phyloP scores from a whole-genome alignment of 2,888 invertebrate genomes.

The Orthosia cruda region DNA sequence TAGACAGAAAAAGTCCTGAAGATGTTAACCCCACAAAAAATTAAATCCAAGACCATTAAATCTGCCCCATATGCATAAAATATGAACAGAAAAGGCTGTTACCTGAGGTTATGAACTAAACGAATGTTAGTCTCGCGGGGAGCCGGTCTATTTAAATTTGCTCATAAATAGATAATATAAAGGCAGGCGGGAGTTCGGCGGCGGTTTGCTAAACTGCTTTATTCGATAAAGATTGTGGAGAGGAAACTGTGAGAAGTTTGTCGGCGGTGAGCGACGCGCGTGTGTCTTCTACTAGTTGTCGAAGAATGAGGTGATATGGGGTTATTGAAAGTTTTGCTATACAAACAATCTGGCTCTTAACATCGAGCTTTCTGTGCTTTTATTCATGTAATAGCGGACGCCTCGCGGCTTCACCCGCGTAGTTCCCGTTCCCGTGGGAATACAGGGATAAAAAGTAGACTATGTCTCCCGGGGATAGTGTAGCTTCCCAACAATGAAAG shows the following conservation, averaged over 20 bases:
- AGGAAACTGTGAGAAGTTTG: conserved; percentile 70
- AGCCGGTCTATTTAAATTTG: conserved; percentile 82
- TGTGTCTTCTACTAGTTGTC: conserved; percentile 47
- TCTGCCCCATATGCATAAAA: conserved; percentile 62
- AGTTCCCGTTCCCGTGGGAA: too few relatives aligned
- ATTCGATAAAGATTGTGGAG: conserved; percentile 87
- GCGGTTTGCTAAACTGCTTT: conserved; percentile 86
- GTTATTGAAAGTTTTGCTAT: background rate
- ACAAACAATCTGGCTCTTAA: too few relatives aligned
- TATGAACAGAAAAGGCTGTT: conserved; percentile 64
- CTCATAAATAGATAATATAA: conserved; percentile 88
- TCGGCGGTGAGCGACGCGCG: conserved; percentile 49
- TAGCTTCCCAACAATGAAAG: too few relatives aligned
- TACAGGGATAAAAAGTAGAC: too few relatives aligned
- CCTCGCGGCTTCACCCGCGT: too few relatives aligned
- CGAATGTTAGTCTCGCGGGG: conserved; percentile 69
- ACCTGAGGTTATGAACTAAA: conserved; percentile 72
- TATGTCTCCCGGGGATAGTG: too few relatives aligned
- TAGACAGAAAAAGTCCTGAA: background rate
- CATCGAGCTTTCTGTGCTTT: too few relatives aligned
- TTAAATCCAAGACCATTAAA: conserved; percentile 37
- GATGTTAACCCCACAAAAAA: background rate
- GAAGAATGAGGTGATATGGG: conserved; percentile 23
- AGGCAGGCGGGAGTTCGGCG: conserved; percentile 79
- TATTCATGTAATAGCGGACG: too few relatives aligned